Evolutionary conservation across 2,888 invertebrate genomes (phyloP), one percentile per base, ranked within the genome.

Genomic region (Lingula anatina): DNA sequence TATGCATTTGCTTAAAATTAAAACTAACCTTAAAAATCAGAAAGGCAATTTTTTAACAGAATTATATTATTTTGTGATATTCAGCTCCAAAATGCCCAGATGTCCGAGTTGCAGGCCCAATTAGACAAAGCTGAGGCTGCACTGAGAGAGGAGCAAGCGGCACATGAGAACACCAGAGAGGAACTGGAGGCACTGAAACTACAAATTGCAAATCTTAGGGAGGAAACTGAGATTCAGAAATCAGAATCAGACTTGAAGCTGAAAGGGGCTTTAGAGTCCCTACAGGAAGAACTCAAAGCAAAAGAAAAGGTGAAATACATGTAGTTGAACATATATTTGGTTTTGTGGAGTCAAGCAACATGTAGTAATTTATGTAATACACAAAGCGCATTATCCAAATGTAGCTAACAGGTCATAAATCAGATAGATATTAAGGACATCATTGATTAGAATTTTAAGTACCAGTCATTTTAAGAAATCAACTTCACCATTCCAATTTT

Each of bases 181-280:
- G 68, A 72, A 51, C 55, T 71, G 38, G 71, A 72, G 44, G 60
- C 60, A 0, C 53, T 68, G n/a, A 57, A 58, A 23, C 60, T 57
- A 49, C 69, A 71, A 53, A 49, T 68, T 26, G 57, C 53, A 4
- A 50, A 49, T 5, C 25, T 62, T 18, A 57, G 56, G 27, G 60
- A 64, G 20, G 64, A 70, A 46, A 46, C 60, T 28, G 53, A 62
- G 20, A 59, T 57, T 27, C 57, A 64, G 48, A 60, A 59, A 49
- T 48, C 56, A 9, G 61, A 65, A 25, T 23, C 61, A 5, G 54
- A 64, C 21, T 59, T 62, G 2, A 52, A 59, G 35, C n/a, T 67
- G 21, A 59, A 62, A 25, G 59, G 53, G 5, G 53, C 50, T 24
- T 61, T 59, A 27, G 46, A 49, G 7, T 52, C 53, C 2, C 37